phyloP scores from a whole-genome alignment of 2,888 invertebrate genomes.

The Aleiodes leptofemur region DNA sequence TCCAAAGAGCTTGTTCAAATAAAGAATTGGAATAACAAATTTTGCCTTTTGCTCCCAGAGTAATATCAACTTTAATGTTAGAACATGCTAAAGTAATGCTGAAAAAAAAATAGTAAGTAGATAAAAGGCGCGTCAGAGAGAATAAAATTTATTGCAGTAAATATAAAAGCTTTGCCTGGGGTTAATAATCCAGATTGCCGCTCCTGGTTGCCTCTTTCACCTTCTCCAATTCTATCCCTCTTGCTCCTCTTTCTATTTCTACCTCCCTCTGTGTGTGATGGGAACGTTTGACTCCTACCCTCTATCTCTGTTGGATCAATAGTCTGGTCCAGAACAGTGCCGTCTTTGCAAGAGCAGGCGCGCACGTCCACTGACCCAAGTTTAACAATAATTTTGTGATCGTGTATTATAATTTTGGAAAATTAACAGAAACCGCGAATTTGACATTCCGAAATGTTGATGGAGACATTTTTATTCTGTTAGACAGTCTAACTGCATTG shows the following conservation, averaged over 20 bases:
- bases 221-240: slow-evolving; percentile 46
- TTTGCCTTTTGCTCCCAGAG: no score
- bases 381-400: slow-evolving; percentile 24
- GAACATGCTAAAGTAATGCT: not conserved
- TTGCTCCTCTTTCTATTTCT: slow-evolving; percentile 46
- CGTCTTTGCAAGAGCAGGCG: slow-evolving; percentile 57
- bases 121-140: slow-evolving; percentile 11
- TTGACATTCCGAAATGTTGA: no score
- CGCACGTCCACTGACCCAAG: slow-evolving; percentile 41
- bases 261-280: slow-evolving; percentile 41
- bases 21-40: no score
- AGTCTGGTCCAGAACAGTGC: slow-evolving; percentile 69
- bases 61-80: not conserved
- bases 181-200: slow-evolving; percentile 65
- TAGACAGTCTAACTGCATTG: no score
- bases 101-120: not conserved
- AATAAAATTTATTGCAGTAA: slow-evolving; percentile 42
- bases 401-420: not conserved
- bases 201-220: slow-evolving; percentile 54
- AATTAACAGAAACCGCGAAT: not conserved
- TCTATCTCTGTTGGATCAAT: slow-evolving; percentile 67
- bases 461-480: no score
- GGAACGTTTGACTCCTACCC: slow-evolving; percentile 42
- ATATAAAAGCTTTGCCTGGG: slow-evolving; percentile 54
- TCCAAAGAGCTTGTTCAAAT: no score